These are phyloP conservation scores for Maccullochella peelii DNA, from an alignment of 2,113 vertebrate species.

Conservation along the genomic window DNA sequence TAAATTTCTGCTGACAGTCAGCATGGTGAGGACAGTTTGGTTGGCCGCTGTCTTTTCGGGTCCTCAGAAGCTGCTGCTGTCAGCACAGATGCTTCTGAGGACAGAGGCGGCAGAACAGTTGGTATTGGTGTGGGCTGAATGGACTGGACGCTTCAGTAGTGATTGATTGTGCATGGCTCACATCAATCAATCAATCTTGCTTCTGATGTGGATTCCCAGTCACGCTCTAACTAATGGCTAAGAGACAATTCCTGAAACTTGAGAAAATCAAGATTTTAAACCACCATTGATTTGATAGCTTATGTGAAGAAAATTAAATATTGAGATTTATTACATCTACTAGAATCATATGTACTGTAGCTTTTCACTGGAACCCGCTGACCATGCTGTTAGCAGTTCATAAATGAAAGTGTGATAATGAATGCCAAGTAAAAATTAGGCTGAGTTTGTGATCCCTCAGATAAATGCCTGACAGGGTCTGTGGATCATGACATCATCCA, in stretches of 20 bases:
- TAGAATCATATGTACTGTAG: background rate
- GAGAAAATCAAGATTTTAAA: background rate
- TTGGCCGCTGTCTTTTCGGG: background rate
- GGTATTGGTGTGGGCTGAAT: background rate
- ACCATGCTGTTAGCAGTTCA: background rate
- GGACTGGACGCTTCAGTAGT: background rate
- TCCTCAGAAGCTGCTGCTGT: no score
- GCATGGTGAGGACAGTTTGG: background rate
- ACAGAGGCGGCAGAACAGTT: background rate
- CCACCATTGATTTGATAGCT: background rate
- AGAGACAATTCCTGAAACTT: background rate
- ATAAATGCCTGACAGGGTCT: background rate
- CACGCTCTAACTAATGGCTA: background rate
- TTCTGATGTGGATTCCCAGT: background rate
- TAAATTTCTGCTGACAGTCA: background rate
- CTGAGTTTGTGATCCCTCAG: background rate
- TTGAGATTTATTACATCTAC: background rate
- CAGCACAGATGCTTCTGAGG: background rate
- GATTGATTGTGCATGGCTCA: background rate
- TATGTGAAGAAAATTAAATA: background rate
- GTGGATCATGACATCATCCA: background rate
- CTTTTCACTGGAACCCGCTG: background rate
- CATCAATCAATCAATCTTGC: no score
- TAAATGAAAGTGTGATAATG: conserved; percentile 4
- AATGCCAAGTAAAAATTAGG: background rate